Percentiles rank a stretch among this genome's conserved stretches.
phyloP scores from a whole-genome alignment of 1,140 invertebrate genomes.

The Asbolus verrucosus region DNA sequence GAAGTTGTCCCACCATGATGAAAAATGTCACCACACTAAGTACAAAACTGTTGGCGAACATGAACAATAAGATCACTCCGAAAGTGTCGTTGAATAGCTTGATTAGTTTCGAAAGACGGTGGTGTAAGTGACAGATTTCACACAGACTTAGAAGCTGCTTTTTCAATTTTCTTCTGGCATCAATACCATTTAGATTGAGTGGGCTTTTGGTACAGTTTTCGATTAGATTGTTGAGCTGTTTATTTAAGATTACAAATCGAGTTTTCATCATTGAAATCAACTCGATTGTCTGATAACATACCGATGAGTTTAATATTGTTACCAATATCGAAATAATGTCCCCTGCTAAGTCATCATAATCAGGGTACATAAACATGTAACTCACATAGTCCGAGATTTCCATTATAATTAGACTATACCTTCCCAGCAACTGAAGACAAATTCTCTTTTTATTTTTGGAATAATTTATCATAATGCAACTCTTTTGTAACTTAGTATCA shows the following conservation, averaged over 20 bases:
- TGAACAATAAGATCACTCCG: neutral
- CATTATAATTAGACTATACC: neutral
- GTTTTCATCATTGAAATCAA: neutral
- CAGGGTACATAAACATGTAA: too few relatives aligned
- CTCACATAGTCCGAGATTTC: neutral
- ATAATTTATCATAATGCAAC: conserved; percentile 1
- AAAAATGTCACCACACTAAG: too few relatives aligned
- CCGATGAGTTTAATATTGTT: neutral
- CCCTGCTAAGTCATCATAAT: neutral
- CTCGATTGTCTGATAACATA: neutral
- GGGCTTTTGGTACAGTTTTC: too few relatives aligned
- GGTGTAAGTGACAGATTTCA: conserved; percentile 24
- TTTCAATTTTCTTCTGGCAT: neutral
- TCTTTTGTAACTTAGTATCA: conserved; percentile 4
- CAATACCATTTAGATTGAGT: too few relatives aligned
- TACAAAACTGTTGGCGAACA: neutral
- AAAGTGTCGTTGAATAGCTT: conserved; percentile 27
- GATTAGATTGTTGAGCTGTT: neutral
- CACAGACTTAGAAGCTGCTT: neutral
- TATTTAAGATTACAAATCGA: neutral
- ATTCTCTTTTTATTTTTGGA: conserved; percentile 3
- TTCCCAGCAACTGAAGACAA: neutral
- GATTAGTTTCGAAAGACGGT: conserved; percentile 13
- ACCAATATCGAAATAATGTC: neutral
- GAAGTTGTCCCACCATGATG: too few relatives aligned